These are phyloP conservation scores for Tuta absoluta DNA, from an alignment of 2,888 invertebrate genomes.

Conservation along the genomic window DNA sequence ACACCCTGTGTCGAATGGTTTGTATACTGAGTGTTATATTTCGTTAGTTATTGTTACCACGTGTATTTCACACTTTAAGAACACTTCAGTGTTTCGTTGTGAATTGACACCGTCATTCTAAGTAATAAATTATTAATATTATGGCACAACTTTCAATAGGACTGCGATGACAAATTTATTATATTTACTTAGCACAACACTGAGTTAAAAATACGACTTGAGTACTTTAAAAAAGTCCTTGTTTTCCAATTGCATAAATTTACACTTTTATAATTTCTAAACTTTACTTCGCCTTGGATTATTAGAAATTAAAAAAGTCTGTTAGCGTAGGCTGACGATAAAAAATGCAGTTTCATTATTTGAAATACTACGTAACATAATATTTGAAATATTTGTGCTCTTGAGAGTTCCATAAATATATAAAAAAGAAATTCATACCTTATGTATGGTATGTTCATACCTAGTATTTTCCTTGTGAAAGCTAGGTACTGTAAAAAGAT, in stretches of 20 bases:
- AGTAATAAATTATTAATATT: not conserved
- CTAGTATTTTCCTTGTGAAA: no score
- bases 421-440: no score
- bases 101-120: not conserved
- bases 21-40: not conserved
- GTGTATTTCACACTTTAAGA: conserved; percentile 5
- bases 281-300: no score
- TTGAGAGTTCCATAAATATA: no score
- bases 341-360: no score
- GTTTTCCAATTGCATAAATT: not conserved
- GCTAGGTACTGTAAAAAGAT: no score
- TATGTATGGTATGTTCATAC: no score
- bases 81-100: not conserved
- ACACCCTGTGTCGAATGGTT: not conserved
- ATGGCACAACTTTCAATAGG: not conserved
- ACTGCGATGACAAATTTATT: not conserved
- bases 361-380: no score
- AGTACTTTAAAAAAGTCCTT: not conserved
- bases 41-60: conserved; percentile 13
- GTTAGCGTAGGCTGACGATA: no score
- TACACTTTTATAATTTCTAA: no score
- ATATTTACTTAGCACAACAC: not conserved
- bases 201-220: not conserved
- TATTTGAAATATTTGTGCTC: no score
- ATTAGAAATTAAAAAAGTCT: no score